Evolutionary conservation across 2,888 invertebrate species (phyloP).

Genomic region (Drosophila dives): DNA sequence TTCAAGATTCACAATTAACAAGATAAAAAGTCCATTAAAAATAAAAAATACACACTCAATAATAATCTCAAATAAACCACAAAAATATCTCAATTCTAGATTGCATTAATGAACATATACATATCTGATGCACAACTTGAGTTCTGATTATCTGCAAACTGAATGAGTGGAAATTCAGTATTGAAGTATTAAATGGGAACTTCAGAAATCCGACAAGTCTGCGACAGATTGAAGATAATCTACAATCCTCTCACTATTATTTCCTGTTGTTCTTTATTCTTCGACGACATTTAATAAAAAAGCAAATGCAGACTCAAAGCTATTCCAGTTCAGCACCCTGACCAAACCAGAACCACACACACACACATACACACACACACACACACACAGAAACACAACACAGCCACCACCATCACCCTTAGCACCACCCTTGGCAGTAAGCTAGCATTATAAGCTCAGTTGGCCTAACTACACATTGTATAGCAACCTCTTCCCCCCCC

Average conservation of each 20-base stretch:
- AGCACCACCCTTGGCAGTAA: neutral
- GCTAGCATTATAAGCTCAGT: conserved; percentile 16
- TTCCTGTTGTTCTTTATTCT: conserved; percentile 21
- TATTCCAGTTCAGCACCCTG: conserved; percentile 5
- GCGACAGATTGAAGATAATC: conserved; percentile 14
- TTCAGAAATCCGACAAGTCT: conserved; percentile 28
- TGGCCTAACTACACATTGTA: conserved; percentile 22
- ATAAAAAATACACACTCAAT: neutral
- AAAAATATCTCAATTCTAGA: neutral
- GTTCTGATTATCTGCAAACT: neutral
- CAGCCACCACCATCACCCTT: conserved; percentile 13
- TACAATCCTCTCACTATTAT: conserved; percentile 32
- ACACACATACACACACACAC: neutral
- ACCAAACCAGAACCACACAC: neutral
- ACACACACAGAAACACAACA: conserved; percentile 10
- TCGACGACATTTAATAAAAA: neutral
- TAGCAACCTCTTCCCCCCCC: conserved; percentile 3
- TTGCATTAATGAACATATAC: neutral
- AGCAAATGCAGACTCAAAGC: neutral
- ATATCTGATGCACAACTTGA: neutral
- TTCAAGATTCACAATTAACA: neutral
- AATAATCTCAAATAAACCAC: neutral
- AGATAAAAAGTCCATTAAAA: neutral
- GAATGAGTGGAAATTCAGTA: neutral
- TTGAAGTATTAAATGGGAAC: conserved; percentile 23